Percentiles rank a stretch among this genome's conserved stretches.
Evolutionary conservation across 2,797 vertebrate species (phyloP).

Genomic region (Rachycentron canadum): DNA sequence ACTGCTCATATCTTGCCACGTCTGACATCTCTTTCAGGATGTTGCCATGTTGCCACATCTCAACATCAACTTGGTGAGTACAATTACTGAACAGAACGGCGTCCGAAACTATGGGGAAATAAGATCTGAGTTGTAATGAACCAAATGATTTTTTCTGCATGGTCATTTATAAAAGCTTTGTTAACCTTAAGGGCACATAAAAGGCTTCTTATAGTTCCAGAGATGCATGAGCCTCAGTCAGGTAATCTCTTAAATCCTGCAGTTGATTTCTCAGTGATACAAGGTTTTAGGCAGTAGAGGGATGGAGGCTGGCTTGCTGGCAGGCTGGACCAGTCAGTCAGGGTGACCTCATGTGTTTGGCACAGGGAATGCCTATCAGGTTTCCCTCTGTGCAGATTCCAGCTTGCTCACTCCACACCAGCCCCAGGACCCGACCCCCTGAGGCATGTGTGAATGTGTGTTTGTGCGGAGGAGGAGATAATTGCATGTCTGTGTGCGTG

Average conservation of each 20-base stretch:
- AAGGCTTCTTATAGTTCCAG: constrained; percentile 34
- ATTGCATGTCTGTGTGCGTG: constrained; percentile 44
- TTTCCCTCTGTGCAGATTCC: constrained; percentile 83
- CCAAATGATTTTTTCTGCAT: constrained; percentile 23
- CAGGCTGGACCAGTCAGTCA: constrained; percentile 76
- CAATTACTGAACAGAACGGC: not conserved
- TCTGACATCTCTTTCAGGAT: not conserved
- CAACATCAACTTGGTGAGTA: constrained; percentile 4
- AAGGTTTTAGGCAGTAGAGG: constrained; percentile 50
- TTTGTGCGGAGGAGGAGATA: constrained; percentile 32
- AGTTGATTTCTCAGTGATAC: constrained; percentile 45
- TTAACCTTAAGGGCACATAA: constrained; percentile 49
- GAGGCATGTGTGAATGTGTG: constrained; percentile 57
- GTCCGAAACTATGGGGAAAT: constrained; percentile 35
- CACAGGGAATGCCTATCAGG: constrained; percentile 81
- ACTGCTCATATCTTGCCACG: not conserved
- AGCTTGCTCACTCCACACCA: constrained; percentile 73
- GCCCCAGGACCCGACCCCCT: constrained; percentile 63
- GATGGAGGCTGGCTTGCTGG: constrained; percentile 56
- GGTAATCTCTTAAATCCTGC: constrained; percentile 47
- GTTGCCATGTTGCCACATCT: constrained; percentile 11
- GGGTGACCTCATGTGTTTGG: constrained; percentile 87
- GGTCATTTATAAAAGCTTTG: constrained; percentile 52
- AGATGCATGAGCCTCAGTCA: constrained; percentile 26
- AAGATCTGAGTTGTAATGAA: constrained; percentile 35